Evolutionary conservation across 1,140 invertebrate genomes (phyloP), one percentile per base, ranked within the genome.

Genomic region (Saccostrea cuccullata): DNA sequence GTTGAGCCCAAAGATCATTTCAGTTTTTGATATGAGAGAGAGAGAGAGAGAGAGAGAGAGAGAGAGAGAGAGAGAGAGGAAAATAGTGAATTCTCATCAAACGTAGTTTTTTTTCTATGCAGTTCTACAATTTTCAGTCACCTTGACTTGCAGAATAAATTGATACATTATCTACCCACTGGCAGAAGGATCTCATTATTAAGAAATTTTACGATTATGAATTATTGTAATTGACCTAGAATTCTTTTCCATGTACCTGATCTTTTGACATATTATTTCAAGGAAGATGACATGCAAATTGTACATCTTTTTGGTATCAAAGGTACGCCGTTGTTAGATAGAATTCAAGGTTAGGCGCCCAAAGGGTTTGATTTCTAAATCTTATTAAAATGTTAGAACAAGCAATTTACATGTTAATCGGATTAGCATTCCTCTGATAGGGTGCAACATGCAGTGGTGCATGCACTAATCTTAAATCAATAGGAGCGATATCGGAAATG

Each of bases 291-390:
- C 30, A 36, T 36, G 15, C 30, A 26, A 77, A 77, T 77, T 26
- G 30, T 36, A 26, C 30, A 12, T 77, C 17, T 64, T 26, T 77
- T 30, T 36, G 23, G 23, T 36, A 11, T 36, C 30, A 36, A 36
- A 36, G 30, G 30, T 77, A 36, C 70, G 12, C 30, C 11, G 26
- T 30, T n/a, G 8, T 23, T 67, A n/a, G 23, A 67, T 77, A 2
- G 12, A n/a, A 64, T 15, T 2, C 70, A 26, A 17, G 58, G 70
- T 15, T 77, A 23, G 23, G 70, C 26, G 26, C 30, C 15, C 30
- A 77, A 36, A 13, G 70, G 70, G 23, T 30, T 77, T 77, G 70
- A 77, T 77, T 77, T 77, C 70, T 77, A 36, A 77, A 77, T 77
- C 70, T 77, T 12, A 77, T 77, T 77, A 77, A 12, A 77, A 77